A percentile compares a stretch with the other conserved stretches of the same genome.
Conservation (phyloP, 2,113 vertebrate species). For the Eulemur macaco region DNA sequence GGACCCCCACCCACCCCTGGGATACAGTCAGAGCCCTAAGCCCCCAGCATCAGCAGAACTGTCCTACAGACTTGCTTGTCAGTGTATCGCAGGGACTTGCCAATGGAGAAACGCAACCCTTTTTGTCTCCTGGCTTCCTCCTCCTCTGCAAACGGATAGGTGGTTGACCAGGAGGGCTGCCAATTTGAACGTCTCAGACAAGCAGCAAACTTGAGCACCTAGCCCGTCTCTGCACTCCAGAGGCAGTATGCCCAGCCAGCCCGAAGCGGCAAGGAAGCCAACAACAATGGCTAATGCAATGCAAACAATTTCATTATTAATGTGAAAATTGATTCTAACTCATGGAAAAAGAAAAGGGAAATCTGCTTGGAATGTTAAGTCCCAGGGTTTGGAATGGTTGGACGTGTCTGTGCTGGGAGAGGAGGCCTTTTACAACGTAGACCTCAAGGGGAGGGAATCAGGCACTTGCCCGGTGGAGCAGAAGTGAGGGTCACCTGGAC, state of each 20-base stretch:
- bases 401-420: not conserved
- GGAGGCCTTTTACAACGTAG: rapidly evolving
- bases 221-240: not conserved
- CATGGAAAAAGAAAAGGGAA: slow-evolving; percentile 20
- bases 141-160: not conserved
- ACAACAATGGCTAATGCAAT: slow-evolving; percentile 6
- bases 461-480: not conserved
- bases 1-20: not conserved
- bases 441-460: not conserved
- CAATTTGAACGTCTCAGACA: not conserved
- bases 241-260: not conserved
- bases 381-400: not conserved
- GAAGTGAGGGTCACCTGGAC: too few relatives aligned
- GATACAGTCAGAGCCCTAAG: not conserved
- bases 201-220: not conserved
- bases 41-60: not conserved
- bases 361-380: slow-evolving; percentile 20
- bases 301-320: slow-evolving; percentile 52
- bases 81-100: not conserved
- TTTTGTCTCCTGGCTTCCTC: not conserved
- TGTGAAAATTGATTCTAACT: slow-evolving; percentile 60
- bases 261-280: slow-evolving; percentile 17
- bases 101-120: not conserved
- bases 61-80: not conserved
- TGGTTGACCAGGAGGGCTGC: not conserved